Evolutionary conservation across 2,113 vertebrate genomes (phyloP), one percentile per base, ranked within the genome.

Genomic region (Epinephelus cyanopodus): DNA sequence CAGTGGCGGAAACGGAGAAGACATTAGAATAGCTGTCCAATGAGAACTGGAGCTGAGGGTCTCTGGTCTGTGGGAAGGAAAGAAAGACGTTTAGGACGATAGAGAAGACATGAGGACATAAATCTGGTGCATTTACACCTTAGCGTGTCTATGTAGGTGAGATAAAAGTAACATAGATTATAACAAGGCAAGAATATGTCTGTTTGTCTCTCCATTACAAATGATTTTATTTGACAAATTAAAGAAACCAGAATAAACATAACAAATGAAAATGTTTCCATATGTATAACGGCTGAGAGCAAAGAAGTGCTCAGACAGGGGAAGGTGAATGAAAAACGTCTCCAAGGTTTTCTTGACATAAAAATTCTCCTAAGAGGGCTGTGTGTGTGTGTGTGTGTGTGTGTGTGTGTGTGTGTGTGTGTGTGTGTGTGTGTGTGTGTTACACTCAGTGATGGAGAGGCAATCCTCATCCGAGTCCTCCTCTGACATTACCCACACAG

Each of bases 1-100:
- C 98, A 45, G 92, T 92, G 2, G 93, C 93, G 0, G 98, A 97
- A 85, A 97, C 93, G 1, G 95, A 94, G 92, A 99, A 99, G 56
- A 98, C 84, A 0, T 95, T 87, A 3, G 82, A 94, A 74, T 97
- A 98, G 74, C 95, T 95, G 6, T 97, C 97, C 94, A 99, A 90
- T 42, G 96, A 97, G 83, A 99, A 94, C 5, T 92, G 95, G 72
- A 99, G 92, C 87, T 97, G 96, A 1, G 98, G 98, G 58, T 99
- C 98, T 90, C 96, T 97, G 2, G 92, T 96, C 98, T 99, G 95
- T 56, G 77, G 84, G 84, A 83, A 60, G 86, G 50, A 90, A 58
- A 79, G 65, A 74, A 45, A 75, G 58, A 56, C 3, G 56, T 79
- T 56, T 18, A 82, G 54, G 33, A 15, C 42, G 54, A 39, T 25